Evolutionary conservation across 2,888 invertebrate species (phyloP).

Genomic region (Thecocarcelia acutangulata): DNA sequence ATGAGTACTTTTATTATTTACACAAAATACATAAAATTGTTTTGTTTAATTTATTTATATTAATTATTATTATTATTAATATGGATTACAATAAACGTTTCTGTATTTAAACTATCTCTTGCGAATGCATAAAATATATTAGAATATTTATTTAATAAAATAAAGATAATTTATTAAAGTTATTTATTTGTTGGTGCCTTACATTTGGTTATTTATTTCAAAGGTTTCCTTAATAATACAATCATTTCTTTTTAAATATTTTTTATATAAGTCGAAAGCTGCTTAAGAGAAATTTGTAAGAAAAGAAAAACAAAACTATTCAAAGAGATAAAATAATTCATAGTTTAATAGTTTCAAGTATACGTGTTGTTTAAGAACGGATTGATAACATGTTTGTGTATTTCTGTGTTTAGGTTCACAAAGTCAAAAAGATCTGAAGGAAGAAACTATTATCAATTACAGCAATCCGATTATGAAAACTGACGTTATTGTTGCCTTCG

Average conservation of each 20-base stretch:
- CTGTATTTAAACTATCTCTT: background rate
- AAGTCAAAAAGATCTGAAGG: slow-evolving; percentile 2
- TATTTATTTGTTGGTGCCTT: background rate
- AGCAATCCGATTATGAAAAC: background rate
- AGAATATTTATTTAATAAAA: background rate
- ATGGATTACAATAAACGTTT: slow-evolving; percentile 41
- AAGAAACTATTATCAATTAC: background rate
- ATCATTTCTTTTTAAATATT: background rate
- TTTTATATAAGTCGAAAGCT: slow-evolving; percentile 12
- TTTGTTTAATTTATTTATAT: slow-evolving; percentile 45
- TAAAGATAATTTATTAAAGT: background rate
- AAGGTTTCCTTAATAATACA: background rate
- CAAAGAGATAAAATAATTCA: background rate
- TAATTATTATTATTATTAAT: background rate
- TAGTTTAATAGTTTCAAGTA: slow-evolving; percentile 14
- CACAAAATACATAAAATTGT: slow-evolving; percentile 58
- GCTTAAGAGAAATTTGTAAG: background rate
- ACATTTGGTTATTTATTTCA: background rate
- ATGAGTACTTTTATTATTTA: slow-evolving; percentile 36
- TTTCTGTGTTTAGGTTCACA: slow-evolving; percentile 7
- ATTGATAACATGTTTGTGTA: background rate
- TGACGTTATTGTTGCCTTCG: too few species aligned
- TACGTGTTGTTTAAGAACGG: slow-evolving; percentile 15
- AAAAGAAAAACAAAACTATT: slow-evolving; percentile 15
- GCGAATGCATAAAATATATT: slow-evolving; percentile 34